Conservation (phyloP, 2,113 vertebrate species). For the Rhizomys pruinosus region DNA sequence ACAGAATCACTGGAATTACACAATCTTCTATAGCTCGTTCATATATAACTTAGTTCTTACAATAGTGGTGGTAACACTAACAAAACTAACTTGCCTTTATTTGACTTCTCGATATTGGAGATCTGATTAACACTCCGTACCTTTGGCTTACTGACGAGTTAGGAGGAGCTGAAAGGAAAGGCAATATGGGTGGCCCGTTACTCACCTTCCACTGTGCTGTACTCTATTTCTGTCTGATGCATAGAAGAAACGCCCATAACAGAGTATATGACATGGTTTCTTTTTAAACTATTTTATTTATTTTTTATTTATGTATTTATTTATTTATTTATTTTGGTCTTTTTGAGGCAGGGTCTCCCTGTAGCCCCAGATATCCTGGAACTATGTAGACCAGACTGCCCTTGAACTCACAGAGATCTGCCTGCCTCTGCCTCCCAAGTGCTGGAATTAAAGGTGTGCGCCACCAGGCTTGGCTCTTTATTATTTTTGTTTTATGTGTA, state of each 20-base stretch:
- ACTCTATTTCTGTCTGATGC: not conserved
- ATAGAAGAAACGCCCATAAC: not conserved
- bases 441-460: no score
- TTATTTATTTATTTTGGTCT: no score
- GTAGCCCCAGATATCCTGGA: no score
- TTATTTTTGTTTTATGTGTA: no score
- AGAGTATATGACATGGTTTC: not conserved
- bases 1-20: not conserved
- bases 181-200: not conserved
- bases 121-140: not conserved
- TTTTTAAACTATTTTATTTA: no score
- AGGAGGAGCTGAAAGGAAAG: not conserved
- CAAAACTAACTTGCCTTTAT: not conserved
- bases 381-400: no score
- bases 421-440: no score
- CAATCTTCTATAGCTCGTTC: not conserved
- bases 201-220: not conserved
- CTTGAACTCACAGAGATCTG: no score
- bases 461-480: no score
- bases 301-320: no score
- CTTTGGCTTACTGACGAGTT: not conserved
- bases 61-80: not conserved
- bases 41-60: not conserved
- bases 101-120: not conserved
- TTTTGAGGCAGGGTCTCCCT: no score